A percentile compares a stretch with the other conserved stretches of the same genome.
Conservation (phyloP, 2,113 vertebrate genomes). For the Strix aluco region DNA sequence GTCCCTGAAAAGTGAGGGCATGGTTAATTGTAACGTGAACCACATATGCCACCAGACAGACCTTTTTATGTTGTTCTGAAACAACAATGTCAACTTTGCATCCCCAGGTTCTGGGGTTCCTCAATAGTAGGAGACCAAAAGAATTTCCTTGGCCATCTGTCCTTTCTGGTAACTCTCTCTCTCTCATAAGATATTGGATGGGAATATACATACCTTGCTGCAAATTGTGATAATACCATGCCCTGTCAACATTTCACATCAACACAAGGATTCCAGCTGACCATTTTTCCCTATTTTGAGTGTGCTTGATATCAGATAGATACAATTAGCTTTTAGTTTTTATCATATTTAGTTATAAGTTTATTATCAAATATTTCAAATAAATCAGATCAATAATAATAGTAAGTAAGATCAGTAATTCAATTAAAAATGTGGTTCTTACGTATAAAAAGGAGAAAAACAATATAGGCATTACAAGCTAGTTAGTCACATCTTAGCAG, state of each 20-base stretch:
- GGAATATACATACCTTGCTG: neutral
- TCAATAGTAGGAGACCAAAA: neutral
- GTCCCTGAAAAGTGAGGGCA: neutral
- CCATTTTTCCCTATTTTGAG: too few relatives aligned
- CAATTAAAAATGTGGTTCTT: neutral
- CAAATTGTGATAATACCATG: neutral
- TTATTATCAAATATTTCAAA: neutral
- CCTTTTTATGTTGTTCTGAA: neutral
- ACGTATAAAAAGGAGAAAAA: neutral
- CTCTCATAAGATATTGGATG: neutral
- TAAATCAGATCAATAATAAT: neutral
- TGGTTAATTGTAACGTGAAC: neutral
- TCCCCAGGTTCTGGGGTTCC: neutral
- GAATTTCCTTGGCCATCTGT: neutral
- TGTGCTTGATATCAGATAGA: neutral
- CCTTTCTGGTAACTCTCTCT: neutral
- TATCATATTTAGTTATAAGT: neutral
- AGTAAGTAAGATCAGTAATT: neutral
- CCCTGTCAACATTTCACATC: neutral
- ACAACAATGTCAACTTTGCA: neutral
- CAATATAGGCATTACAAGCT: neutral
- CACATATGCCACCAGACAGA: neutral
- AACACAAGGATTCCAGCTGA: neutral
- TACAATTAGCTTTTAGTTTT: neutral
- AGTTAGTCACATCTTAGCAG: neutral